These are phyloP conservation scores for Eutrigla gurnardus DNA, from an alignment of 2,797 vertebrate genomes.

Conservation along the genomic window DNA sequence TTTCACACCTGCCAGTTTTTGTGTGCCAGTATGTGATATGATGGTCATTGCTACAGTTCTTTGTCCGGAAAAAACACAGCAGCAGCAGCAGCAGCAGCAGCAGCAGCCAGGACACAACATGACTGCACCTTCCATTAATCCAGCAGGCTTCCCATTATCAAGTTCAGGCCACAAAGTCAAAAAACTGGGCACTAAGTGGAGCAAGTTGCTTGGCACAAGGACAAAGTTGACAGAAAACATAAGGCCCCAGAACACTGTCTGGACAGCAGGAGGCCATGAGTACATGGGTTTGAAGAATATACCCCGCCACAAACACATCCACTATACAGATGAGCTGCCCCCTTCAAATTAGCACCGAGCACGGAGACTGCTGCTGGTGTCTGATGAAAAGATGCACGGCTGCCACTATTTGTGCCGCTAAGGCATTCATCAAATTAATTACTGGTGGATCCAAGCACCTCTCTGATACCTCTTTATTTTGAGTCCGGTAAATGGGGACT, in stretches of 20 bases:
- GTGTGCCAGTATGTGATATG: constrained; percentile 8
- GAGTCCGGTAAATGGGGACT: constrained; percentile 97
- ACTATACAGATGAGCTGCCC: constrained; percentile 89
- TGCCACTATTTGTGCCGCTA: constrained; percentile 86
- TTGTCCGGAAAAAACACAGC: constrained; percentile 45
- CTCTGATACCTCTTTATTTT: constrained; percentile 98
- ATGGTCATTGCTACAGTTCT: constrained; percentile 2
- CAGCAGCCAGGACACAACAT: constrained; percentile 41
- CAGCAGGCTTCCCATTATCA: constrained; percentile 72
- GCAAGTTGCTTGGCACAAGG: constrained; percentile 86
- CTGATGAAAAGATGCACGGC: constrained; percentile 90
- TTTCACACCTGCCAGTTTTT: constrained; percentile 41
- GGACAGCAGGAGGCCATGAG: constrained; percentile 80
- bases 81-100: constrained; percentile 37
- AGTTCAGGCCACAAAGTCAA: constrained; percentile 86
- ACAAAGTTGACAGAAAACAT: constrained; percentile 87
- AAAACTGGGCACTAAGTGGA: constrained; percentile 83
- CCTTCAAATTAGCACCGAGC: constrained; percentile 89
- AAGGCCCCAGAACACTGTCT: constrained; percentile 70
- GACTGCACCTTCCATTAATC: constrained; percentile 75
- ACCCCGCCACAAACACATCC: constrained; percentile 80
- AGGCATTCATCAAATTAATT: constrained; percentile 99
- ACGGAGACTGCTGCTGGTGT: constrained; percentile 80
- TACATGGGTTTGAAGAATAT: constrained; percentile 86
- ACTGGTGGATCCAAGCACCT: constrained; percentile 91